Evolutionary conservation across 1,140 invertebrate genomes (phyloP), one percentile per base, ranked within the genome.

Genomic region (Magallana angulata): DNA sequence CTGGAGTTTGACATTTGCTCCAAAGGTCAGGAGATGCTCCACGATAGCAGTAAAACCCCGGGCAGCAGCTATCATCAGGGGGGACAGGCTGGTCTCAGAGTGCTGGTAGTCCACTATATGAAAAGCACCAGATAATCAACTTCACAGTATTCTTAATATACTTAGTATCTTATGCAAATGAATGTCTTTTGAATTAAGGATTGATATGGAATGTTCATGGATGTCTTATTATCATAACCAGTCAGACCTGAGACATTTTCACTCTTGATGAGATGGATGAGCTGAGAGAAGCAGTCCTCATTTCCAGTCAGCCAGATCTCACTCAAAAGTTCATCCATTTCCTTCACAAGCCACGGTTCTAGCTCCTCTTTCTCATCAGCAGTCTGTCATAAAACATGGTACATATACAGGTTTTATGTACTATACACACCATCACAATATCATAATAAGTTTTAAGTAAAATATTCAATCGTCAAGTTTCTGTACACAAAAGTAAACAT

Each of bases 11-110:
- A 97, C 94, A 93, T 97, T 97, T 7, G 97, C 97, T 16, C 97
- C 97, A 91, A 96, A 93, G 90, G 96, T 96, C 18, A 98, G 94
- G 12, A 98, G 94, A 90, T 97, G 96, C 89, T 97, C 96, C 2
- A 97, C 96, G 59, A 96, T 95, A 84, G 96, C 96, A 7, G 96
- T 87, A 81, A 96, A 96, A 6, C 97, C 97, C 90, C 96, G 95
- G 9, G 96, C 96, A 60, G 97, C 96, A 8, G 97, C 97, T 0
- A 97, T 96, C 97, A 98, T 98, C 68, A 98, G 95, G 0, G 97
- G 95, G 56, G 97, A 97, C 12, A 97, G 96, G 62, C 96, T 96
- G 3, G 97, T 97, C 83, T 95, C 95, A 18, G 96, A 96, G 93
- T 98, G 97, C 92, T 95, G 92, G 91, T 95, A 96, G 91, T 96